phyloP scores from a whole-genome alignment of 2,888 invertebrate species.

The Drosophila stalkeri region DNA sequence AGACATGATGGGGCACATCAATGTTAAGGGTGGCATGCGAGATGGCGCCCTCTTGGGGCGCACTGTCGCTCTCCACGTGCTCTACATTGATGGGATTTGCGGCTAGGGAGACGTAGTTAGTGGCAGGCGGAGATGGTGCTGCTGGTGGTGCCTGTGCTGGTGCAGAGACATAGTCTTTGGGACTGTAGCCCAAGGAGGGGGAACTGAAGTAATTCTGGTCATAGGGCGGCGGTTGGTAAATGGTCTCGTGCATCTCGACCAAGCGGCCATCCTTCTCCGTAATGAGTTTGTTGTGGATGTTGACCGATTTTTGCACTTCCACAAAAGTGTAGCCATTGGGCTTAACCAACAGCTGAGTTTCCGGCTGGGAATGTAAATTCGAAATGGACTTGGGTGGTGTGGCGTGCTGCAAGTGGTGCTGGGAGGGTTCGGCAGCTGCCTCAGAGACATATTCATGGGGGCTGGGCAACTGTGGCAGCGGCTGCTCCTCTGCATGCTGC shows the following conservation, averaged over 20 bases:
- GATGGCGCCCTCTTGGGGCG: slow-evolving; percentile 58
- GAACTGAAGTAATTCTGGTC: slow-evolving; percentile 36
- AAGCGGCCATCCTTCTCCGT: slow-evolving; percentile 83
- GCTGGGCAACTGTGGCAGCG: slow-evolving; percentile 46
- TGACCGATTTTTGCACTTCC: slow-evolving; percentile 88
- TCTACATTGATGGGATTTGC: slow-evolving; percentile 77
- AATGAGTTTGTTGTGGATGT: slow-evolving; percentile 84
- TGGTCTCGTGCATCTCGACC: slow-evolving; percentile 83
- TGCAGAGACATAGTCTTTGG: slow-evolving; percentile 36
- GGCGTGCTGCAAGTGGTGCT: slow-evolving; percentile 50
- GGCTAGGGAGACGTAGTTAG: slow-evolving; percentile 68
- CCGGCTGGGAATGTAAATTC: slow-evolving; percentile 8
- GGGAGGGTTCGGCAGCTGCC: slow-evolving; percentile 62
- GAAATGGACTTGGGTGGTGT: slow-evolving; percentile 14
- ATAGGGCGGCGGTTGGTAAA: slow-evolving; percentile 70
- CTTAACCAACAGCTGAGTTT: slow-evolving; percentile 45
- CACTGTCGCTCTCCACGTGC: slow-evolving; percentile 59
- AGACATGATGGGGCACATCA: slow-evolving; percentile 18
- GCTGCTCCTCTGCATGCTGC: slow-evolving; percentile 14
- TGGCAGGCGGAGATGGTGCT: slow-evolving; percentile 4
- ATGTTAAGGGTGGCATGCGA: slow-evolving; percentile 47
- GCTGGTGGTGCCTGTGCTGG: slow-evolving; percentile 3
- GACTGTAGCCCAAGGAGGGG: slow-evolving; percentile 26
- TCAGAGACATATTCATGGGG: slow-evolving; percentile 76
- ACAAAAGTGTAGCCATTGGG: slow-evolving; percentile 86